phyloP scores from a whole-genome alignment of 2,888 invertebrate genomes.

The Uloborus plumipes region DNA sequence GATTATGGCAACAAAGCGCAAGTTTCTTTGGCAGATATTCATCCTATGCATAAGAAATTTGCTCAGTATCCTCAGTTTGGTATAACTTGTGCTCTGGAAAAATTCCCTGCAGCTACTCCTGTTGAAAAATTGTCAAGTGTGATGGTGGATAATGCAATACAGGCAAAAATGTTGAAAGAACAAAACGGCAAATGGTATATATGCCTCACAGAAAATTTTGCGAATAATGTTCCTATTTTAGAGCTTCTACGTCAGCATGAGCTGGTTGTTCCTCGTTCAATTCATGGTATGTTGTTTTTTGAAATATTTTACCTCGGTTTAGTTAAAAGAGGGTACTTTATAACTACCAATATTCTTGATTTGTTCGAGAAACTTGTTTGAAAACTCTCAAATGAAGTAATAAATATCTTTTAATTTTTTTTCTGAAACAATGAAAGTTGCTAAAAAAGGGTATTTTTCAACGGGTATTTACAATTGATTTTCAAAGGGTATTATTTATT shows the following conservation, averaged over 20 bases:
- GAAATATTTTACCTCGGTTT: too few species aligned
- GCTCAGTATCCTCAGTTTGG: conserved; percentile 67
- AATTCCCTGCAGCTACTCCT: conserved; percentile 35
- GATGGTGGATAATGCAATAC: conserved; percentile 46
- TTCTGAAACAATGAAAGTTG: too few species aligned
- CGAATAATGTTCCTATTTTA: conserved; percentile 36
- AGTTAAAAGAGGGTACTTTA: too few species aligned
- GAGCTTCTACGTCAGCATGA: conserved; percentile 43
- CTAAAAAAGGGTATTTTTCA: too few species aligned
- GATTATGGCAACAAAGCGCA: conserved; percentile 70
- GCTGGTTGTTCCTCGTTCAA: conserved; percentile 36
- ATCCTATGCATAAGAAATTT: conserved; percentile 67
- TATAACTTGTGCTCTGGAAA: conserved; percentile 67
- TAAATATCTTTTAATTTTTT: too few species aligned
- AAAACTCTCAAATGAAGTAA: too few species aligned
- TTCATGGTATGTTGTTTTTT: conserved; percentile 27
- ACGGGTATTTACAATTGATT: too few species aligned
- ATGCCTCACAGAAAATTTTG: conserved; percentile 34
- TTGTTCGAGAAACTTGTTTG: too few species aligned
- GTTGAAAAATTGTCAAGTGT: conserved; percentile 36
- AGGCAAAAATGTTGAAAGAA: conserved; percentile 37
- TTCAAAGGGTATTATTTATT: too few species aligned
- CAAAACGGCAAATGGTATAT: conserved; percentile 36
- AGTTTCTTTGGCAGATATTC: conserved; percentile 66
- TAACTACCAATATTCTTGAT: too few species aligned